A percentile compares a stretch with the other conserved stretches of the same genome.
These are phyloP conservation scores for Pegoplata infirma DNA, from an alignment of 2,888 invertebrate genomes.

Conservation along the genomic window DNA sequence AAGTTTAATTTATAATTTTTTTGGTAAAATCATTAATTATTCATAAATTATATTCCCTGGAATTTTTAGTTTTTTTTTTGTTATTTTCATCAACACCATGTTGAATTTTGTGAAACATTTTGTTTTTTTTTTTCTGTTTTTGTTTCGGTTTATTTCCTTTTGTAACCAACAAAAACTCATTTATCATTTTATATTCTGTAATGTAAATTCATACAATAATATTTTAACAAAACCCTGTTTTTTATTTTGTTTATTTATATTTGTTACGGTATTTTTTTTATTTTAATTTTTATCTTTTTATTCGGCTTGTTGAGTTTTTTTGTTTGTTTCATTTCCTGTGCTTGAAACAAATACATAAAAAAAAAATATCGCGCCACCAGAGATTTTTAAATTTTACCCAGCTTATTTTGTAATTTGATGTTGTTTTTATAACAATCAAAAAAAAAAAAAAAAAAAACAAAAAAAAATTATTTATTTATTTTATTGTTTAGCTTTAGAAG, in stretches of 20 bases:
- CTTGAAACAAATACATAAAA: constrained; percentile 20
- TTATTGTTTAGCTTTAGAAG: constrained; percentile 52
- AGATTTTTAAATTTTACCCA: constrained; percentile 55
- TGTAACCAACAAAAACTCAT: constrained; percentile 52
- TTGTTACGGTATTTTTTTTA: constrained; percentile 29
- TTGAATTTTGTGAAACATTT: constrained; percentile 44
- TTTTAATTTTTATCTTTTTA: constrained; percentile 56
- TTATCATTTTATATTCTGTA: constrained; percentile 57
- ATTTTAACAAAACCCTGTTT: constrained; percentile 38
- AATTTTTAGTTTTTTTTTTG: constrained; percentile 1
- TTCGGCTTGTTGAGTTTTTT: constrained; percentile 54
- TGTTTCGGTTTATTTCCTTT: too few relatives aligned
- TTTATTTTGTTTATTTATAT: constrained; percentile 16
- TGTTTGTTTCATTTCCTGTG: constrained; percentile 51
- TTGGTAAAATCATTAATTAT: constrained; percentile 30
- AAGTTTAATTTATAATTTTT: constrained; percentile 5
- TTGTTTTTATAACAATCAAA: too few relatives aligned
- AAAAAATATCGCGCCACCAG: constrained; percentile 51
- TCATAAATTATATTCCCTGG: constrained; percentile 6
- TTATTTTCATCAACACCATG: constrained; percentile 7
- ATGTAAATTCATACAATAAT: constrained; percentile 55
- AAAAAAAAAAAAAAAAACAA: constrained; percentile 12
- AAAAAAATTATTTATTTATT: constrained; percentile 38
- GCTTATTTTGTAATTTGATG: constrained; percentile 60
- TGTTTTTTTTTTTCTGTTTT: constrained; percentile 38